phyloP scores from a whole-genome alignment of 1,140 invertebrate species.

The Ceratitis capitata region DNA sequence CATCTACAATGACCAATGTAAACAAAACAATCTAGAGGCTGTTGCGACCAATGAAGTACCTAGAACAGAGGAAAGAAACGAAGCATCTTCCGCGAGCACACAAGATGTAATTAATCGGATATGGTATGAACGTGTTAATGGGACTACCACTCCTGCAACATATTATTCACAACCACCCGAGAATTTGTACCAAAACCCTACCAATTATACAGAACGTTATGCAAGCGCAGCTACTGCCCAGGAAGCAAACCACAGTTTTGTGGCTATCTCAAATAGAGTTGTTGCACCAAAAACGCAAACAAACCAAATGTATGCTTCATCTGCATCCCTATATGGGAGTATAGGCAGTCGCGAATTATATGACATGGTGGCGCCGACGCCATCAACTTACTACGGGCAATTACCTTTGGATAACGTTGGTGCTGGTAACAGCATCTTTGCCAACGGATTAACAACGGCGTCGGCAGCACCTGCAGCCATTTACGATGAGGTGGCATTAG shows the following conservation, averaged over 20 bases:
- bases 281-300: slow-evolving; percentile 51
- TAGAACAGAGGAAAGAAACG: not conserved
- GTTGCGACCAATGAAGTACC: not conserved
- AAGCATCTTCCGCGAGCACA: slow-evolving; percentile 48
- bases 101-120: slow-evolving; percentile 66
- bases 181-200: slow-evolving; percentile 55
- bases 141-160: slow-evolving; percentile 41
- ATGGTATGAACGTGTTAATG: slow-evolving; percentile 64
- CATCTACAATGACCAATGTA: not conserved
- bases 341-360: slow-evolving; percentile 48
- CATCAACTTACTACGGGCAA: slow-evolving; percentile 60
- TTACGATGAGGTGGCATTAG: slow-evolving; percentile 60
- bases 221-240: slow-evolving; percentile 34
- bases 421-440: slow-evolving; percentile 42
- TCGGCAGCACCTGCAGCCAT: slow-evolving; percentile 41
- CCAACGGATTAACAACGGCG: slow-evolving; percentile 30
- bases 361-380: slow-evolving; percentile 56
- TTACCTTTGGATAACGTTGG: slow-evolving; percentile 49
- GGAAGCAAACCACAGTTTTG: slow-evolving; percentile 58
- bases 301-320: slow-evolving; percentile 50
- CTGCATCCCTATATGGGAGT: slow-evolving; percentile 51
- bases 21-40: slow-evolving; percentile 42
- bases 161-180: slow-evolving; percentile 57
- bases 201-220: slow-evolving; percentile 41
- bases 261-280: slow-evolving; percentile 61